phyloP scores from a whole-genome alignment of 2,888 invertebrate species.

The Megastigmus dorsalis region DNA sequence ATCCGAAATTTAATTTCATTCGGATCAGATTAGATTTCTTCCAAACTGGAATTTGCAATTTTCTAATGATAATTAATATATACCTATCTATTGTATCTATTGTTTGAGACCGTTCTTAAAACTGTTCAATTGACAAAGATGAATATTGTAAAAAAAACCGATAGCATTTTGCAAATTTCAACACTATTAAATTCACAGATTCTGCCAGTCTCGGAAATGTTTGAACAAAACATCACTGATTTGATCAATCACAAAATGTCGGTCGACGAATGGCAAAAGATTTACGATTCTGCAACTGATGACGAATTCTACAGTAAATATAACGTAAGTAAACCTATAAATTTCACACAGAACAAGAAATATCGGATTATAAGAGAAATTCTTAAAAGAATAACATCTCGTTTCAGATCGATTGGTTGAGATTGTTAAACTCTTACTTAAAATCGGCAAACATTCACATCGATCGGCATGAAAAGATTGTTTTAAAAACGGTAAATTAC shows the following conservation, averaged over 20 bases:
- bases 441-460: slow-evolving; percentile 14
- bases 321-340: slow-evolving; percentile 25
- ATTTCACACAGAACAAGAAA: background rate
- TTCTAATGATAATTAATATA: no score
- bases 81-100: no score
- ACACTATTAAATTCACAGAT: slow-evolving; percentile 39
- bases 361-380: background rate
- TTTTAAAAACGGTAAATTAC: slow-evolving; percentile 35
- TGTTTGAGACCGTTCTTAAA: no score
- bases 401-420: slow-evolving; percentile 45
- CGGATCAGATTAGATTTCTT: no score
- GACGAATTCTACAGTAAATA: slow-evolving; percentile 15
- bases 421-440: slow-evolving; percentile 4
- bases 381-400: background rate
- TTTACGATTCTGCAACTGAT: slow-evolving; percentile 20
- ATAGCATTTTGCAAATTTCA: no score
- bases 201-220: slow-evolving; percentile 42
- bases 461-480: background rate
- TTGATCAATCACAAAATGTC: slow-evolving; percentile 40
- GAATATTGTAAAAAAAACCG: no score
- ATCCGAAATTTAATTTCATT: no score
- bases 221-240: slow-evolving; percentile 42
- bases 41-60: no score
- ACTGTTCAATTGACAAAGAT: no score
- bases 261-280: slow-evolving; percentile 37